Evolutionary conservation across 2,888 invertebrate species (phyloP), one percentile per base, ranked within the genome.

Genomic region (Sinotaia quadrata): DNA sequence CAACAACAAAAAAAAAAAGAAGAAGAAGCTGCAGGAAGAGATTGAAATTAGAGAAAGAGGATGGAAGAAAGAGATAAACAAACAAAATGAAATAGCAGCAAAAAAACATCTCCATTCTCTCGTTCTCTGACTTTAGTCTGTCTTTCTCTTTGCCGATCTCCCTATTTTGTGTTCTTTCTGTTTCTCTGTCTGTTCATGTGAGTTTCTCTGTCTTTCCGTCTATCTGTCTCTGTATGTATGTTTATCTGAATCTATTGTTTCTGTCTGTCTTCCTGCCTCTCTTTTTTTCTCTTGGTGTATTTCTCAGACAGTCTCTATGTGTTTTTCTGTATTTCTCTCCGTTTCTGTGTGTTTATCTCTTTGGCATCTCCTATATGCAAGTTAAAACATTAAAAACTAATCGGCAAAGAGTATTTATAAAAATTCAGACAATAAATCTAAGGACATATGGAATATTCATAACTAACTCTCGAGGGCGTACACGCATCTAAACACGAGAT

Each of bases 151-250:
- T 57, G 24, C 29, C n/a, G 18, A 18, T 31, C 4, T 31, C 31
- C 34, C 7, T 54, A 31, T 54, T 34, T 54, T 4, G 2, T 15
- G 15, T n/a, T 54, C 54, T 54, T 4, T 54, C 54, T 54, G 18
- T 54, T n/a, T 54, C 54, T 31, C 8, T 31, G 18, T 31, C 54
- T 54, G 18, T 15, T 15, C 15, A 2, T 15, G 7, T 21, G 15
- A 33, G 33, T 54, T 34, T 54, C 54, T 54, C 31, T 54, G 18
- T 54, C 54, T 54, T 4, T 54, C 54, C 34, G 18, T 54, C 54
- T 54, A 31, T 31, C 31, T 54, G 24, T 51, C 51, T 51, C 51
- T 51, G 24, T 51, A 12, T 51, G 7, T 51, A 24, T 24, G 24
- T 51, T 8, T 51, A 24, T 51, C 51, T 51, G 27, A 29, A 24